Base-by-base conservation (phyloP, 2,113 vertebrate genomes). In the Hippoglossus stenolepis region DNA sequence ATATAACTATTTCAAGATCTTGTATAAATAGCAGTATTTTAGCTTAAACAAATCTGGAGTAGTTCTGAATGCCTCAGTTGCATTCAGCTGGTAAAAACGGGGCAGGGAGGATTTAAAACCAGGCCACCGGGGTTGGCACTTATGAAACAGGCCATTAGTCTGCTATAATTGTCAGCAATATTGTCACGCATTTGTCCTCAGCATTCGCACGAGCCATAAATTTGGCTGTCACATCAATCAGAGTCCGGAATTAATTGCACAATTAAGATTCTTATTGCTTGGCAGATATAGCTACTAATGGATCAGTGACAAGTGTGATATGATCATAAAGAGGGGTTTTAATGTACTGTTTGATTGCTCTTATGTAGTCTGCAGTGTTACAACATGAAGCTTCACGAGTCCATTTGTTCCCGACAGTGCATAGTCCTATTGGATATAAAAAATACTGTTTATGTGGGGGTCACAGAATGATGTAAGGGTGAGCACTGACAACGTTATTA, bases 261-360 rank as follows among this genome's bases (percentile, higher is more conserved):
- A 93, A 95, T 95, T 95, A 94, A 94, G 90, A 93, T 89, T 89
- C 88, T 91, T 90, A 89, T 88, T 87, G 92, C 91, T 90, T 93
- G 93, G 92, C 93, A 94, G 93, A 93, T 86, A 91, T 60, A 81
- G 89, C 86, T 85, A 51, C 92, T 95, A 95, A 95, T 94, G 95
- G 93, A 91, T 93, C 90, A 85, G 78, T 88, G 93, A 95, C 91
- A 92, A 94, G 89, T 89, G 86, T 80, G 93, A 94, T 93, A 92
- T 80, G 90, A 93, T 94, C 93, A 89, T 92, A 92, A 94, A 93
- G 91, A 92, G 87, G 56, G 83, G 83, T 90, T 94, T 94, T 95
- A 95, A 95, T 94, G 93, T 86, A 93, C 89, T 94, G 92, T 91
- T 93, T 95, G 93, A 95, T 94, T 92, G 91, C 93, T 92, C 88